These are phyloP conservation scores for Agonopterix subpropinquella DNA, from an alignment of 2,888 invertebrate genomes.

Conservation along the genomic window DNA sequence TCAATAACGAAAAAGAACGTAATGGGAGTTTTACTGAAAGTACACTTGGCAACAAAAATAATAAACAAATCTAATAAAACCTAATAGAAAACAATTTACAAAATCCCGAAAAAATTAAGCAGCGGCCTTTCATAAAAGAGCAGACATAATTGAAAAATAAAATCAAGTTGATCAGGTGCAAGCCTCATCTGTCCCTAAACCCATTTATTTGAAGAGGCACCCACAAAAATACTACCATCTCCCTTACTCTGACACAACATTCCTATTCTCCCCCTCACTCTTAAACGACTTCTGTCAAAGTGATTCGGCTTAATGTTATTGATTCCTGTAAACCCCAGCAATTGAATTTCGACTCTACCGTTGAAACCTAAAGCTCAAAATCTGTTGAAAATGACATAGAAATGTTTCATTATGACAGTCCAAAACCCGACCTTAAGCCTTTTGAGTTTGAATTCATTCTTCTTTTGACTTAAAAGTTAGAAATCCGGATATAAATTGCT, in stretches of 20 bases:
- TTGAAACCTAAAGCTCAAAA: constrained; percentile 23
- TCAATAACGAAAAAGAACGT: too few relatives aligned
- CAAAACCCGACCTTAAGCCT: constrained; percentile 53
- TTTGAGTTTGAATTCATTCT: constrained; percentile 62
- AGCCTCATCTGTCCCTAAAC: constrained; percentile 52
- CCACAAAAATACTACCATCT: constrained; percentile 32
- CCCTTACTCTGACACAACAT: constrained; percentile 29
- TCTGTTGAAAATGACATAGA: constrained; percentile 15
- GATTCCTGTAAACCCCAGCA: constrained; percentile 39
- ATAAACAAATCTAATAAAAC: background rate
- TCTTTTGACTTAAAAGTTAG: constrained; percentile 57
- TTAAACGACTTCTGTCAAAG: constrained; percentile 58
- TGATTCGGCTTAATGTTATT: constrained; percentile 67
- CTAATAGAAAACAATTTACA: constrained; percentile 3
- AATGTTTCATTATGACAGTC: constrained; percentile 30
- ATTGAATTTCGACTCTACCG: constrained; percentile 33
- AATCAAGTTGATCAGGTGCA: constrained; percentile 67
- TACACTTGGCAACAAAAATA: too few relatives aligned
- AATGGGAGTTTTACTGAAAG: too few relatives aligned
- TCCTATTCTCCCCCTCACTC: constrained; percentile 33
- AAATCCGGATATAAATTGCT: constrained; percentile 31
- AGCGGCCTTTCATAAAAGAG: constrained; percentile 3
- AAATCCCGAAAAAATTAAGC: constrained; percentile 5
- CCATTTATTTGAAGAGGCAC: constrained; percentile 34
- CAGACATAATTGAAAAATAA: constrained; percentile 57